Base-by-base conservation (phyloP, 2,888 invertebrate genomes). In the Thelaira solivaga region DNA sequence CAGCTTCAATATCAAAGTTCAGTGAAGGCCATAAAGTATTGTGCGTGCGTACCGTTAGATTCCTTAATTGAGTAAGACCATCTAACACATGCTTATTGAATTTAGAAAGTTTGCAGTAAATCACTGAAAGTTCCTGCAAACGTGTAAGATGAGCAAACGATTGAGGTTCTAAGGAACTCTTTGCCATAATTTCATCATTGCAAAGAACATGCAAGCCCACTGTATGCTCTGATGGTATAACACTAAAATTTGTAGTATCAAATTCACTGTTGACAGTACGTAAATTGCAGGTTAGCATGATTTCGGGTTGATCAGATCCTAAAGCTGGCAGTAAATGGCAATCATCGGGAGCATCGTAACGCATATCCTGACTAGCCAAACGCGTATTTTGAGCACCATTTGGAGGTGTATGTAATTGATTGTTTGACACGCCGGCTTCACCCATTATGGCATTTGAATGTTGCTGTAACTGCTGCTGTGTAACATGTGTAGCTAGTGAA, bases 191-290 rank as follows among this genome's bases (percentile, higher is more conserved):
- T 83, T 93, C 93, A 85, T 94, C 93, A 86, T 94, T 94, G 89
- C 96, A 90, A 93, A 96, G 92, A 85, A 96, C 93, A 83, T 93
- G 91, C 75, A 96, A 89, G 4, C 94, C 93, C 24, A 94, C 93
- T 18, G 96, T 96, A 86, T 95, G 93, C 86, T 96, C 95, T 11
- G 94, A 92, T 49, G 95, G 95, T 79, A 96, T 95, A 64, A 95
- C 94, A 90, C 94, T 95, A 86, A 96, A 95, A 90, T 96, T 96
- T 34, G 95, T 96, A 81, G 94, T 94, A 89, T 94, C 96, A 87
- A 94, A 95, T 88, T 95, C 96, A 90, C 95, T 95, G 89, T 96
- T 95, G 85, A 96, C 94, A 59, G 95, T 94, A 83, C 96, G 91
- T 84, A 96, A 91, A 89, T 94, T 92, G 90, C 96, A 94, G 78